A percentile compares a stretch with the other conserved stretches of the same genome.
These are phyloP conservation scores for Machaerirhynchus nigripectus DNA, from an alignment of 2,113 vertebrate species.

Conservation along the genomic window DNA sequence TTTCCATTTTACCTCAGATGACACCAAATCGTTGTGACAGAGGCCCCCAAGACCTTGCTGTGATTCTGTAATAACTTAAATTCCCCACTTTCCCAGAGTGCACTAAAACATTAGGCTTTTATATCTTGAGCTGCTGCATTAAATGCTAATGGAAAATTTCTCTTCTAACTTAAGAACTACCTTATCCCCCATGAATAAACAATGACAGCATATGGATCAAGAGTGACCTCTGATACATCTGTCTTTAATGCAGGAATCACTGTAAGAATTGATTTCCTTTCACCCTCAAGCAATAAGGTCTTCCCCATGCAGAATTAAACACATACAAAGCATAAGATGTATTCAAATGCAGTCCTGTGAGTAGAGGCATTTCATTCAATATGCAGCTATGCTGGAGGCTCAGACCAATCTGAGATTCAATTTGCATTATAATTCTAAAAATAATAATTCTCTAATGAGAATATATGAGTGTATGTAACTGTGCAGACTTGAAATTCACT, in stretches of 20 bases:
- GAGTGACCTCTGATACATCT: conserved; percentile 33
- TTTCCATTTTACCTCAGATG: conserved; percentile 48
- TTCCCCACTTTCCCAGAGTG: conserved; percentile 20
- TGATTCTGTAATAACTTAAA: conserved; percentile 26
- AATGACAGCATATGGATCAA: conserved; percentile 57
- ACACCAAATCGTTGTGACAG: background rate
- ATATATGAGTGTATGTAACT: conserved; percentile 22
- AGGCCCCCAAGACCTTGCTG: background rate
- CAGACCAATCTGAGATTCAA: conserved; percentile 51
- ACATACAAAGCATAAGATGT: background rate
- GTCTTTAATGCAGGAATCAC: conserved; percentile 56
- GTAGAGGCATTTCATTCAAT: conserved; percentile 42
- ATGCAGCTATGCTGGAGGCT: conserved; percentile 62
- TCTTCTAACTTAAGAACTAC: conserved; percentile 50
- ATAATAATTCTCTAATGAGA: conserved; percentile 65
- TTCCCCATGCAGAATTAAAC: conserved; percentile 51
- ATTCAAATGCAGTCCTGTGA: conserved; percentile 34
- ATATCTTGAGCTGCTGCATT: conserved; percentile 52
- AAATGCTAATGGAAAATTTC: conserved; percentile 62
- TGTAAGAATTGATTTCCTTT: conserved; percentile 62
- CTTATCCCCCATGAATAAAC: conserved; percentile 66
- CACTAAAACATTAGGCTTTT: conserved; percentile 41
- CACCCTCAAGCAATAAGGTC: conserved; percentile 27
- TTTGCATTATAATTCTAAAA: conserved; percentile 63
- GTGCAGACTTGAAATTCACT: conserved; percentile 9